Percentiles rank a stretch among this genome's conserved stretches.
These are phyloP conservation scores for Zoanthus gigantus DNA, from an alignment of 92 coral and sea anemone species.

Conservation along the genomic window DNA sequence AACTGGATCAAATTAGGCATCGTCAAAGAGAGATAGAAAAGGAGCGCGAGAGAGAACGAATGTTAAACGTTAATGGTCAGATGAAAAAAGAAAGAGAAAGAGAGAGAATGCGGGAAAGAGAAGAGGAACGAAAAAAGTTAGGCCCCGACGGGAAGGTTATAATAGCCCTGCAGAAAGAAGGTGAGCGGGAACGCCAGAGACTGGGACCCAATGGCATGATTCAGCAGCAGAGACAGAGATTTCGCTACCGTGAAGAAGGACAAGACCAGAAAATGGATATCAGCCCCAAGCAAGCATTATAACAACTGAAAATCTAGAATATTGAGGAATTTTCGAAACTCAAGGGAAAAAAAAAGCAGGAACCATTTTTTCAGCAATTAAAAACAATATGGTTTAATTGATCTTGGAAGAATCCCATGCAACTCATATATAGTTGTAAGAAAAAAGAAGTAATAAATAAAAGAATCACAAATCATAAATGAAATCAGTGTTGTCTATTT, in stretches of 20 bases:
- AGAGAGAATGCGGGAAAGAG: conserved; percentile 66
- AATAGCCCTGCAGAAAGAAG: conserved; percentile 68
- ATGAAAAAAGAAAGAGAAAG: conserved; percentile 54
- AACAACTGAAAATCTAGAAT: not conserved
- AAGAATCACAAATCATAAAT: too few species aligned
- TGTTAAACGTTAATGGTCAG: conserved; percentile 41
- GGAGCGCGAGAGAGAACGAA: conserved; percentile 48
- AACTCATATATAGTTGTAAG: too few species aligned
- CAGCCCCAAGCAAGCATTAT: not conserved
- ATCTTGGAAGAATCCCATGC: too few species aligned
- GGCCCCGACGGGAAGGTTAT: conserved; percentile 45
- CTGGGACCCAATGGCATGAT: conserved; percentile 54
- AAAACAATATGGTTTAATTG: too few species aligned
- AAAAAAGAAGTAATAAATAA: too few species aligned
- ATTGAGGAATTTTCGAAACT: not conserved
- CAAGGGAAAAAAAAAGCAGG: not conserved
- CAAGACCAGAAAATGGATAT: not conserved
- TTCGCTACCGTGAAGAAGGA: conserved; percentile 69
- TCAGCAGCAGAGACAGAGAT: conserved; percentile 73
- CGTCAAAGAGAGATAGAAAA: conserved; percentile 50
- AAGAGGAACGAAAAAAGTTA: conserved; percentile 63
- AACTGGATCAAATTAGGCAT: not conserved
- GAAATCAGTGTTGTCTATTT: too few species aligned
- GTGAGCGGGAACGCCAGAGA: conserved; percentile 72
- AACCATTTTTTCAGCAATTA: not conserved